Evolutionary conservation across 1,140 invertebrate genomes (phyloP).

Genomic region (Campoletis sonorensis): DNA sequence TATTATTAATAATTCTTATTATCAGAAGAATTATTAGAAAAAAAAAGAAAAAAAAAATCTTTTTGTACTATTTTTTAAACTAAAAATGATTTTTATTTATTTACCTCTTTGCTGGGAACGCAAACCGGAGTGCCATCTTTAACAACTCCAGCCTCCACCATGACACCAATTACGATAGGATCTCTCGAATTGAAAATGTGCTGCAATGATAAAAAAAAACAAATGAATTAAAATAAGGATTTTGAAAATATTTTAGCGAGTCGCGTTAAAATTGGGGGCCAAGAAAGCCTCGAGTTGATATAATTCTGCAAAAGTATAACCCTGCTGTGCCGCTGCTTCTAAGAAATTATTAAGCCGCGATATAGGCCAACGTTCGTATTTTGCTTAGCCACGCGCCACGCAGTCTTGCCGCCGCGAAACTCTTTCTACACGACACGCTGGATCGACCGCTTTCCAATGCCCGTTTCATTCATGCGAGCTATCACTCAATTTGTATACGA

Average conservation of each 20-base stretch:
- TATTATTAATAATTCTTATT: not conserved
- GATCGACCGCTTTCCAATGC: too few species aligned
- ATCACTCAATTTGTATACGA: too few species aligned
- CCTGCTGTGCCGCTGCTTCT: conserved; percentile 6
- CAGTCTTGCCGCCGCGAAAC: conserved; percentile 4
- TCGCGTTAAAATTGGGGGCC: not conserved
- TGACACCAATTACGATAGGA: conserved; percentile 97
- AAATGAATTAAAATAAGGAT: not conserved
- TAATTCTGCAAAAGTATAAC: too few species aligned
- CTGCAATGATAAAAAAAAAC: conserved; percentile 79
- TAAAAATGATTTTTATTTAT: conserved; percentile 57
- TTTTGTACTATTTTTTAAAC: not conserved
- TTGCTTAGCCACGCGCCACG: too few species aligned
- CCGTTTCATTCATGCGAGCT: too few species aligned
- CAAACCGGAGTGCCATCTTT: conserved; percentile 98
- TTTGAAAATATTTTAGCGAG: not conserved
- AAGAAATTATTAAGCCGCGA: conserved; percentile 48
- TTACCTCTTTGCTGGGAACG: conserved; percentile 96
- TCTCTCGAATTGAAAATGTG: conserved; percentile 98
- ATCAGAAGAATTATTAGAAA: too few species aligned
- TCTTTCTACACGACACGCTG: not conserved
- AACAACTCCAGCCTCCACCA: conserved; percentile 96
- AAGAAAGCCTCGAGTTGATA: too few species aligned
- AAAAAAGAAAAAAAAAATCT: not conserved
- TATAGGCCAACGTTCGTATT: conserved; percentile 8